Percentiles rank a stretch among this genome's conserved stretches.
Evolutionary conservation across 2,113 vertebrate genomes (phyloP).

Genomic region (Nothobranchius kuhntae): DNA sequence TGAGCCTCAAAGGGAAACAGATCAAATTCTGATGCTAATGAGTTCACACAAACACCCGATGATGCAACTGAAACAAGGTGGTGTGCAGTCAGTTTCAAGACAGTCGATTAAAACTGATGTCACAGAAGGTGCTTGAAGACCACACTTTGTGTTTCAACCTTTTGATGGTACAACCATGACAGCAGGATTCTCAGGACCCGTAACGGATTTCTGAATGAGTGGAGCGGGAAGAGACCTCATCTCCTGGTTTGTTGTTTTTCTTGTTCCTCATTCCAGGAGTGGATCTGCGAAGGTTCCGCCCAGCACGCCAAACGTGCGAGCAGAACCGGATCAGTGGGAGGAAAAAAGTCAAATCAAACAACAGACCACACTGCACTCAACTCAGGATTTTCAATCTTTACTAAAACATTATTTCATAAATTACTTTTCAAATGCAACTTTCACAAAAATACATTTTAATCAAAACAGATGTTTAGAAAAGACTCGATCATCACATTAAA

Average conservation of each 20-base stretch:
- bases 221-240: neutral
- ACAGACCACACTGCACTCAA: too few relatives aligned
- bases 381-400: conserved; percentile 65
- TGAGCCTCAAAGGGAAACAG: neutral
- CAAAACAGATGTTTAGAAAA: conserved; percentile 73
- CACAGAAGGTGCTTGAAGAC: neutral
- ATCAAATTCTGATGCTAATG: neutral
- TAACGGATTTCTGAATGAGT: neutral
- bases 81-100: neutral
- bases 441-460: conserved; percentile 76
- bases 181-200: conserved; percentile 3
- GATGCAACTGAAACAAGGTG: neutral
- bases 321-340: conserved; percentile 19
- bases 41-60: neutral
- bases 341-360: neutral
- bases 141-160: neutral
- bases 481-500: conserved; percentile 49
- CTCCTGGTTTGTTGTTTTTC: neutral
- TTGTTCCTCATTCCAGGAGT: neutral
- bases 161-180: neutral
- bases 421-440: conserved; percentile 74
- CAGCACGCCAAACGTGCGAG: conserved; percentile 27
- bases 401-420: conserved; percentile 77
- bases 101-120: neutral
- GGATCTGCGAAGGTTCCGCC: conserved; percentile 3